Percentiles rank a stretch among this genome's conserved stretches.
These are phyloP conservation scores for Columba livia DNA, from an alignment of 2,113 vertebrate genomes.

Conservation along the genomic window DNA sequence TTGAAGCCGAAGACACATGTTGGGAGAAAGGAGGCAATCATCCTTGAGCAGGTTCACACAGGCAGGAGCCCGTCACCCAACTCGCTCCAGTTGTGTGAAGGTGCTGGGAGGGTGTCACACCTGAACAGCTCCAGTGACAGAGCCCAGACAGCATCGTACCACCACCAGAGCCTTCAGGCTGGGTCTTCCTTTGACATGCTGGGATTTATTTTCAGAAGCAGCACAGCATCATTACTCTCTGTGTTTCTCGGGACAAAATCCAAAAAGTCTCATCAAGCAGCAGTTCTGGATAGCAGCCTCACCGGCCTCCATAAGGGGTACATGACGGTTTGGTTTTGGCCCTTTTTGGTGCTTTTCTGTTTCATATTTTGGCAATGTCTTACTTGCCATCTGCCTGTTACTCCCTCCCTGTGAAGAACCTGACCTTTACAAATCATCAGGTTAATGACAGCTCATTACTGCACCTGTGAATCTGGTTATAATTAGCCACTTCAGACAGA, in stretches of 20 bases:
- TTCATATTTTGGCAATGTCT: neutral
- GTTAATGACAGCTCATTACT: constrained; percentile 61
- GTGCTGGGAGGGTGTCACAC: neutral
- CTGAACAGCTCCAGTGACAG: neutral
- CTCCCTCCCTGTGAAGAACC: constrained; percentile 16
- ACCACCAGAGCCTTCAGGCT: neutral
- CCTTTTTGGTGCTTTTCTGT: neutral
- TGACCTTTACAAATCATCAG: constrained; percentile 52
- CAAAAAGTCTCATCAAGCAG: neutral
- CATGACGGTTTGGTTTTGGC: neutral
- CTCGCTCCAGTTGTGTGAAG: neutral
- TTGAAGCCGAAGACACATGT: neutral
- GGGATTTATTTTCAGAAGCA: neutral
- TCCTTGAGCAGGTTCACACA: neutral
- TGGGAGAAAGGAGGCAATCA: neutral
- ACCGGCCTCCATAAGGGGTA: neutral
- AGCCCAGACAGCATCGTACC: neutral
- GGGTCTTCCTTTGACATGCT: neutral
- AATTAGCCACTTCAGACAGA: constrained; percentile 49
- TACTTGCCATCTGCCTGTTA: constrained; percentile 46
- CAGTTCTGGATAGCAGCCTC: neutral
- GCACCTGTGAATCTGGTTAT: constrained; percentile 44
- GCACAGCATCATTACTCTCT: neutral
- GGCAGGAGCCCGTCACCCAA: neutral
- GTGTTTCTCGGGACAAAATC: neutral